These are phyloP conservation scores for Sparus aurata DNA, from an alignment of 2,797 vertebrate species.

Conservation along the genomic window DNA sequence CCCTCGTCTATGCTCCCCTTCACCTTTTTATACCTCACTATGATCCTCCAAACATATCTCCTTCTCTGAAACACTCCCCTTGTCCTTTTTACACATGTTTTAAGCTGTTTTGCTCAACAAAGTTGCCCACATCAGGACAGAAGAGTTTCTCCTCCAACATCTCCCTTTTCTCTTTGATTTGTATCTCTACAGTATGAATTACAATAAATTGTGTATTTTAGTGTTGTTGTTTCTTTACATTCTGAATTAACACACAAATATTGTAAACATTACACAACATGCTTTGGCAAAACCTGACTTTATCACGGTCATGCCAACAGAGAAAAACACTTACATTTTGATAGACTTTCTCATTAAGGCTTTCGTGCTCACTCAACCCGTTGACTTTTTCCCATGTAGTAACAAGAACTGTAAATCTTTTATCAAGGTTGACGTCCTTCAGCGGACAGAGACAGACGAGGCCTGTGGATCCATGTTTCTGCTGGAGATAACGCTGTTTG, in stretches of 20 bases:
- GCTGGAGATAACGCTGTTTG: constrained; percentile 68
- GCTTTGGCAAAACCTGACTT: not conserved
- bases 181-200: not conserved
- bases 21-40: constrained; percentile 39
- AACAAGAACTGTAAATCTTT: constrained; percentile 57
- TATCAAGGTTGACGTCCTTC: constrained; percentile 67
- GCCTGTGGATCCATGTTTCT: constrained; percentile 67
- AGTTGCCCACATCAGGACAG: constrained; percentile 4
- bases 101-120: constrained; percentile 28
- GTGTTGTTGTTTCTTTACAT: too few species aligned
- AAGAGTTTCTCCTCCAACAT: constrained; percentile 17
- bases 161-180: constrained; percentile 1
- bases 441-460: constrained; percentile 55
- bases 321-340: not conserved
- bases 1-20: constrained; percentile 29
- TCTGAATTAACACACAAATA: not conserved
- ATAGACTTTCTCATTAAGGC: not conserved
- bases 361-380: constrained; percentile 2
- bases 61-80: constrained; percentile 2
- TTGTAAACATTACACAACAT: not conserved
- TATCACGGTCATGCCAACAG: not conserved
- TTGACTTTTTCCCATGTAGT: constrained; percentile 55
- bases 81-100: constrained; percentile 30
- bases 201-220: not conserved
- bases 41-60: constrained; percentile 32